A percentile compares a stretch with the other conserved stretches of the same genome.
These are phyloP conservation scores for Holcopasites calliopsidis DNA, from an alignment of 1,140 invertebrate species.

Conservation along the genomic window DNA sequence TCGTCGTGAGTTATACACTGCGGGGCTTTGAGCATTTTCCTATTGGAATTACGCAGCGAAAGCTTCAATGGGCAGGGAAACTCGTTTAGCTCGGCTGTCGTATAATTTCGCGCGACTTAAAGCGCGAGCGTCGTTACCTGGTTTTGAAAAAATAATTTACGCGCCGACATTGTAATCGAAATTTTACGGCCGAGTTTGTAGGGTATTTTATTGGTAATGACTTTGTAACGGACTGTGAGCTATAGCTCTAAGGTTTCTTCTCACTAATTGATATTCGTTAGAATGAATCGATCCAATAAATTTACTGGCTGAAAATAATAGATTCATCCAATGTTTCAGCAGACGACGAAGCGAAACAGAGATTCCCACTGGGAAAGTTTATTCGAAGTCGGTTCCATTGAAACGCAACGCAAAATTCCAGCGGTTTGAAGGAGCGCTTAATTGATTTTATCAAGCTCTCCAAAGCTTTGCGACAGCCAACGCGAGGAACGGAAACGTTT, in stretches of 20 bases:
- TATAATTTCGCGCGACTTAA: too few species aligned
- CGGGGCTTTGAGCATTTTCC: too few species aligned
- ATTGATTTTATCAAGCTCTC: slow-evolving; percentile 23
- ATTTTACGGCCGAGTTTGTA: too few species aligned
- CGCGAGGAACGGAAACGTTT: slow-evolving; percentile 8
- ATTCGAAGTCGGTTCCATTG: slow-evolving; percentile 8
- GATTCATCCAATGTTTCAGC: neutral
- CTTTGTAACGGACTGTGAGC: too few species aligned
- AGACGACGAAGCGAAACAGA: neutral
- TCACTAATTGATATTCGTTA: neutral
- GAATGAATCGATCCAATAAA: neutral
- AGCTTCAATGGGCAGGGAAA: neutral
- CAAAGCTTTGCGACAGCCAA: neutral
- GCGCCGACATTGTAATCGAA: too few species aligned
- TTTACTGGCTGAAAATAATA: slow-evolving; percentile 5
- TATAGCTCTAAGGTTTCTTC: too few species aligned
- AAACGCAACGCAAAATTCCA: slow-evolving; percentile 9
- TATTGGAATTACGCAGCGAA: neutral
- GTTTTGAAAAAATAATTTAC: too few species aligned
- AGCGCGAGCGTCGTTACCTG: too few species aligned
- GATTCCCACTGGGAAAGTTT: neutral
- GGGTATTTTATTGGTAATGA: too few species aligned
- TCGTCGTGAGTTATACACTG: neutral
- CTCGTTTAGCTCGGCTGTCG: neutral
- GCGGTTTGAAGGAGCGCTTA: neutral